phyloP scores from a whole-genome alignment of 2,113 vertebrate genomes.

The Dasypus novemcinctus region DNA sequence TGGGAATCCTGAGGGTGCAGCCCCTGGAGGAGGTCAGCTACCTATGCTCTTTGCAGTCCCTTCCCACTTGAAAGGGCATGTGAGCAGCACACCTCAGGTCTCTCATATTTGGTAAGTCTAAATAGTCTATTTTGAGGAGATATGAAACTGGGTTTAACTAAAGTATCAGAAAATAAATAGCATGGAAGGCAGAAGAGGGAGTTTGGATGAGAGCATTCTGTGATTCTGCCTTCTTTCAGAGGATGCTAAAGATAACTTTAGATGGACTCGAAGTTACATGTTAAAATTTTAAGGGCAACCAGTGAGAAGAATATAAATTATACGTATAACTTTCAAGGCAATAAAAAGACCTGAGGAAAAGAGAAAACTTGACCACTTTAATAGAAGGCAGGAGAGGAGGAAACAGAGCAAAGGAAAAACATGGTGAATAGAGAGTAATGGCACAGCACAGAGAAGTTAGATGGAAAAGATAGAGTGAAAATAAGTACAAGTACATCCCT shows the following conservation, averaged over 20 bases:
- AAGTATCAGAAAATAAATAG: background rate
- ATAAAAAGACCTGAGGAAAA: background rate
- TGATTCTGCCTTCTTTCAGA: background rate
- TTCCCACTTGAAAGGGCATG: background rate
- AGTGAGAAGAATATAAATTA: background rate
- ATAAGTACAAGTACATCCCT: background rate
- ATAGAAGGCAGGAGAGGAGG: background rate
- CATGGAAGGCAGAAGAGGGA: background rate
- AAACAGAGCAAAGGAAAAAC: background rate
- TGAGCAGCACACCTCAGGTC: background rate
- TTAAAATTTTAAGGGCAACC: background rate
- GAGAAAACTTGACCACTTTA: background rate
- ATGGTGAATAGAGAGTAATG: background rate
- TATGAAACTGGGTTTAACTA: background rate
- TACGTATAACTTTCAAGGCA: background rate
- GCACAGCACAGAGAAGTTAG: background rate
- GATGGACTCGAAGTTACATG: background rate
- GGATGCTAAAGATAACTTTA: background rate
- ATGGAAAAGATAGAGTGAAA: background rate
- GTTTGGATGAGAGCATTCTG: background rate
- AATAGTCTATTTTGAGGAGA: background rate
- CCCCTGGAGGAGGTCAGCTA: background rate
- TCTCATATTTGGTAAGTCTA: background rate
- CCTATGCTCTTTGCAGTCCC: background rate
- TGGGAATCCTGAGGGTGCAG: background rate